Conservation (phyloP, 2,797 vertebrate species). For the Darevskia mixta region DNA sequence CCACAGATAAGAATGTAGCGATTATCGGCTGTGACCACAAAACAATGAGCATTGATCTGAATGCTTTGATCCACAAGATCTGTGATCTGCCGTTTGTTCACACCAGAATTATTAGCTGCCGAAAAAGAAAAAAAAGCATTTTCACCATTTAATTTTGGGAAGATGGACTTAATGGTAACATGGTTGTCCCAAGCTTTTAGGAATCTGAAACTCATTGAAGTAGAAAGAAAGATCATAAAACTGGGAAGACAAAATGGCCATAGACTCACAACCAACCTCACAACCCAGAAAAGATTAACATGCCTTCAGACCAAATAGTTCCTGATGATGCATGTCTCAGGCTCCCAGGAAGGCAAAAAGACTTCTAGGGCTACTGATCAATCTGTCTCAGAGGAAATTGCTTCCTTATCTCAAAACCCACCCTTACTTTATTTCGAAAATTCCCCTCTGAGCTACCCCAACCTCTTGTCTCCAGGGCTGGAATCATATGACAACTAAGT, state of each 20-base stretch:
- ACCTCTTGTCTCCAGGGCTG: neutral
- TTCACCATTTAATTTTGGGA: slow-evolving; percentile 2
- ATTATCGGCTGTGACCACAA: slow-evolving; percentile 99
- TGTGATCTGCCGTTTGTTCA: slow-evolving; percentile 98
- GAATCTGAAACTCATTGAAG: slow-evolving; percentile 54
- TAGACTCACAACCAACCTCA: neutral
- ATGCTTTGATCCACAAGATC: slow-evolving; percentile 99
- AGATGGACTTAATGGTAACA: slow-evolving; percentile 66
- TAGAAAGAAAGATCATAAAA: slow-evolving; percentile 26
- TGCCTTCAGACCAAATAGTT: neutral
- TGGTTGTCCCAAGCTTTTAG: slow-evolving; percentile 58
- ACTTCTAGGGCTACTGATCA: neutral
- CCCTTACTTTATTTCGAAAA: neutral
- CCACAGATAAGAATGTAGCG: slow-evolving; percentile 98
- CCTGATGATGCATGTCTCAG: neutral
- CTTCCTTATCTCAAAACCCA: neutral
- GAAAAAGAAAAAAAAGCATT: slow-evolving; percentile 30
- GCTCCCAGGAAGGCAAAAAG: neutral
- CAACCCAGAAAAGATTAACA: neutral
- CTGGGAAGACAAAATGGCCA: neutral
- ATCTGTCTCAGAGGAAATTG: neutral
- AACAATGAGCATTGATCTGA: slow-evolving; percentile 98
- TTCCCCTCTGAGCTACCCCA: neutral
- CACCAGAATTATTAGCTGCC: slow-evolving; percentile 92
- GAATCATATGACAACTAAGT: neutral